Evolutionary conservation across 2,888 invertebrate species (phyloP).

Genomic region (Dolichomitus sp.): DNA sequence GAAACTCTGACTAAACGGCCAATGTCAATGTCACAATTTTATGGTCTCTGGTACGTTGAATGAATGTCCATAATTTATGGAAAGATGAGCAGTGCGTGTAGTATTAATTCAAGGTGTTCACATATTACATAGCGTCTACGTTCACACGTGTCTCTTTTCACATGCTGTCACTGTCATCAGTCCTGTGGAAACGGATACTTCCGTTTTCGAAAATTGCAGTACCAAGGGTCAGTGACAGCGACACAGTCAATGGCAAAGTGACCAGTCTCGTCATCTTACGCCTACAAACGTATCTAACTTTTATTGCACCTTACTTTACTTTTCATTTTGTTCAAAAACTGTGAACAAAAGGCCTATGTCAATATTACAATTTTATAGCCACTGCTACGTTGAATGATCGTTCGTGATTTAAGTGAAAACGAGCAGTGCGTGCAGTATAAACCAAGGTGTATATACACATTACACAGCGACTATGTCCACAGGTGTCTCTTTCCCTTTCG

Average conservation of each 20-base stretch:
- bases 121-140: neutral
- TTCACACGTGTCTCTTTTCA: constrained; percentile 16
- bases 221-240: neutral
- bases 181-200: constrained; percentile 51
- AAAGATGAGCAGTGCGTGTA: constrained; percentile 17
- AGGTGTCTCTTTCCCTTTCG: constrained; percentile 39
- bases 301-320: constrained; percentile 6
- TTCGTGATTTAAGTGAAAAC: constrained; percentile 2
- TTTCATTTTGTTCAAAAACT: constrained; percentile 34
- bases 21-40: constrained; percentile 54
- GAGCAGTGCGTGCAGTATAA: constrained; percentile 8
- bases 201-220: neutral
- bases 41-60: neutral
- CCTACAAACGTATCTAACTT: constrained; percentile 1
- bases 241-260: constrained; percentile 38
- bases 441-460: neutral
- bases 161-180: constrained; percentile 26
- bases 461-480: neutral
- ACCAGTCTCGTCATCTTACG: constrained; percentile 1
- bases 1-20: constrained; percentile 33
- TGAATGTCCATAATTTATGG: neutral
- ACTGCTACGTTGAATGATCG: neutral
- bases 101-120: neutral
- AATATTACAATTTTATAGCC: constrained; percentile 29
- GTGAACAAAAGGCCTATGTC: constrained; percentile 51